Conservation (phyloP, 2,797 vertebrate genomes). For the Silurus aristotelis region DNA sequence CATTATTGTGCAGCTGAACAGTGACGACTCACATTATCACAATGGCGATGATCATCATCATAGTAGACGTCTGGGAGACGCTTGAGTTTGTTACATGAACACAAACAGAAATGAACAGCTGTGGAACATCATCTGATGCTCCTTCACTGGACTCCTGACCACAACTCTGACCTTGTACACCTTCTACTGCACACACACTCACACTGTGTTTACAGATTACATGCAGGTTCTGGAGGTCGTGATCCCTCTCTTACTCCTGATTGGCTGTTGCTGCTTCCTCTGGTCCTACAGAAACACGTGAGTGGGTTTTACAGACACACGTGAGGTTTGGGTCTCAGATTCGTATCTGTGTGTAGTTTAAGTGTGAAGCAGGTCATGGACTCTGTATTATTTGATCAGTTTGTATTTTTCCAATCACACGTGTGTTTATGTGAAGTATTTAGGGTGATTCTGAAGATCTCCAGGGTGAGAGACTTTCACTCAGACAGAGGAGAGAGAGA, state of each 20-base stretch:
- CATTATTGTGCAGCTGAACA: too few species aligned
- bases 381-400: too few species aligned
- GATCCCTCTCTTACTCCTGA: slow-evolving; percentile 20
- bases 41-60: too few species aligned
- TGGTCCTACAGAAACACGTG: slow-evolving; percentile 10
- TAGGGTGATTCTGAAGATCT: neutral
- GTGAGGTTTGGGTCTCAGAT: neutral
- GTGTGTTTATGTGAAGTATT: too few species aligned
- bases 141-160: too few species aligned
- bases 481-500: neutral
- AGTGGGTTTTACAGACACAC: neutral
- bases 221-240: neutral
- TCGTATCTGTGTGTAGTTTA: neutral
- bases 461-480: neutral
- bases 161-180: too few species aligned
- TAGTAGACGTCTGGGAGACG: too few species aligned
- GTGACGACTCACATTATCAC: too few species aligned
- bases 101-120: too few species aligned
- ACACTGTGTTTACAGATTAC: neutral
- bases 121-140: too few species aligned
- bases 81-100: too few species aligned
- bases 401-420: too few species aligned
- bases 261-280: slow-evolving; percentile 20
- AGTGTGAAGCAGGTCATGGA: neutral
- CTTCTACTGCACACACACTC: neutral